Conservation (phyloP, 2,113 vertebrate species). For the Rhea americana region DNA sequence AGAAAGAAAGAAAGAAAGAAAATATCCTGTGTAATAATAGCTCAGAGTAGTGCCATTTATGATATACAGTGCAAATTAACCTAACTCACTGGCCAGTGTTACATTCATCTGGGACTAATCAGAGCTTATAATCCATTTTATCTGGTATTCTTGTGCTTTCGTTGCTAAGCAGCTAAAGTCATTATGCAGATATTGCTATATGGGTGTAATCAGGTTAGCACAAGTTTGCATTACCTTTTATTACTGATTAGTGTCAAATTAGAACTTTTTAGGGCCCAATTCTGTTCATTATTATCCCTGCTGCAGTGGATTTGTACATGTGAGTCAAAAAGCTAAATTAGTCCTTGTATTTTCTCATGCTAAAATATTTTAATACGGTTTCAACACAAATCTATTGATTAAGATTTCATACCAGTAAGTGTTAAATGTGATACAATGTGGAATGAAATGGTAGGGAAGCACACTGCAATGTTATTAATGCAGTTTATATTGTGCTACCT, state of each 20-base stretch:
- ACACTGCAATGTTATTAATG: background rate
- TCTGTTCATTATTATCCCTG: constrained; percentile 33
- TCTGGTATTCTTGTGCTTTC: constrained; percentile 35
- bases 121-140: constrained; percentile 68
- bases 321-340: constrained; percentile 2
- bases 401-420: background rate
- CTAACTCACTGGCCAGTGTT: constrained; percentile 39
- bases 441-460: background rate
- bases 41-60: constrained; percentile 45
- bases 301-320: background rate
- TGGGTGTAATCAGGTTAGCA: constrained; percentile 66
- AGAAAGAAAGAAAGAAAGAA: background rate
- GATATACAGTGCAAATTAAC: constrained; percentile 65
- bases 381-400: background rate
- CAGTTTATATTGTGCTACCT: background rate
- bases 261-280: constrained; percentile 47
- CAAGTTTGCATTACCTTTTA: constrained; percentile 64
- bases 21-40: background rate
- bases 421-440: background rate
- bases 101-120: constrained; percentile 60
- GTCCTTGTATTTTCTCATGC: background rate
- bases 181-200: constrained; percentile 57
- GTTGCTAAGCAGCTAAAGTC: constrained; percentile 76
- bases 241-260: constrained; percentile 67
- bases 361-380: constrained; percentile 21